Evolutionary conservation across 2,888 invertebrate genomes (phyloP).

Genomic region (Arge pagana): DNA sequence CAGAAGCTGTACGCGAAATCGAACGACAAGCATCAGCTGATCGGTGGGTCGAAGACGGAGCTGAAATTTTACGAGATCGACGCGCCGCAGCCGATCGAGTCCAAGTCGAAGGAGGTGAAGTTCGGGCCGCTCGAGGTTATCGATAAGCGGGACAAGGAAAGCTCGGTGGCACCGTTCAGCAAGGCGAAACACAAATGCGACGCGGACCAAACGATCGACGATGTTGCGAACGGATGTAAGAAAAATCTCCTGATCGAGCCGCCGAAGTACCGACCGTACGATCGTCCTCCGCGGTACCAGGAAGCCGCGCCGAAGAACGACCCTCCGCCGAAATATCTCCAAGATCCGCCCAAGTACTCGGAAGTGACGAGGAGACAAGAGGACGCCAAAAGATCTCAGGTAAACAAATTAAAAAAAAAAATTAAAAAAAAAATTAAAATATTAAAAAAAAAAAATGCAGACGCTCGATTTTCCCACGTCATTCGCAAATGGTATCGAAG

Average conservation of each 20-base stretch:
- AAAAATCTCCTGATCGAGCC: constrained; percentile 44
- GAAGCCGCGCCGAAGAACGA: constrained; percentile 47
- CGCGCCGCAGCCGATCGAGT: constrained; percentile 28
- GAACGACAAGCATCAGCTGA: constrained; percentile 35
- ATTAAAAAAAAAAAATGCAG: too few relatives aligned
- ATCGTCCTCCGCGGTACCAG: constrained; percentile 51
- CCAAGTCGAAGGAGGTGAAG: constrained; percentile 36
- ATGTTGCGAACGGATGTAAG: constrained; percentile 29
- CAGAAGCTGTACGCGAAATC: constrained; percentile 41
- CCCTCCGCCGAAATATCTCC: constrained; percentile 49
- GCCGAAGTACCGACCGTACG: constrained; percentile 50
- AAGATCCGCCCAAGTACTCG: constrained; percentile 48
- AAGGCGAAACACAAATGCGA: constrained; percentile 19
- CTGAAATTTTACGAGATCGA: constrained; percentile 53
- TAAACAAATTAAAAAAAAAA: too few relatives aligned
- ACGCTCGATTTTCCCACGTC: too few relatives aligned
- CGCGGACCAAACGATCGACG: background rate
- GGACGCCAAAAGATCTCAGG: constrained; percentile 45
- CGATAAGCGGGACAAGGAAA: constrained; percentile 31
- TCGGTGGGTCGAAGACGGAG: constrained; percentile 37
- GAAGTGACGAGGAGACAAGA: constrained; percentile 47
- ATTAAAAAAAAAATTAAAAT: too few relatives aligned
- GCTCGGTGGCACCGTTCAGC: constrained; percentile 33
- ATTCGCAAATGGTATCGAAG: too few relatives aligned
- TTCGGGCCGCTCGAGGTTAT: constrained; percentile 31